Conservation (phyloP, 1,140 invertebrate genomes). For the Bilobella aurantiaca region DNA sequence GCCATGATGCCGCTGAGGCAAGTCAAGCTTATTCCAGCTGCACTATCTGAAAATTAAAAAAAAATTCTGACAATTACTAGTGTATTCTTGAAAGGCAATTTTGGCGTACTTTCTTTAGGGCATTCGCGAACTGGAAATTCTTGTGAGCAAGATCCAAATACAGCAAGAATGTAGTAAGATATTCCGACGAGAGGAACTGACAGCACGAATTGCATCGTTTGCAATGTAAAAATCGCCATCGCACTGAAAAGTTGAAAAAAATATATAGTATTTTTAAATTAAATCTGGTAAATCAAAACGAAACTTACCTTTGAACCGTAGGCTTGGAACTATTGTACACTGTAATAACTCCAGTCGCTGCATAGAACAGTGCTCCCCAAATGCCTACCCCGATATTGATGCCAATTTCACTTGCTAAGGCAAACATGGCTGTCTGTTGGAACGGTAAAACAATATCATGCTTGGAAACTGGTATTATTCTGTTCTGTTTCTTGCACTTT, state of each 20-base stretch:
- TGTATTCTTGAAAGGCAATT: neutral
- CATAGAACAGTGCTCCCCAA: conserved; percentile 30
- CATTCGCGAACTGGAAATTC: conserved; percentile 18
- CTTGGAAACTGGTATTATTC: too few species aligned
- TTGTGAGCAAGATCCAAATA: conserved; percentile 33
- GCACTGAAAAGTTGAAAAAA: conserved; percentile 17
- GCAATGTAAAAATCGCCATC: conserved; percentile 28
- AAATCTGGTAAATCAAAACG: neutral
- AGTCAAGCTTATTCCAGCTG: conserved; percentile 15
- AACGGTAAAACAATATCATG: neutral
- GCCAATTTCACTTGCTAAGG: conserved; percentile 25
- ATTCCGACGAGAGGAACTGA: conserved; percentile 28
- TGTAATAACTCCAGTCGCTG: conserved; percentile 25
- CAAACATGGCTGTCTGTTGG: conserved; percentile 27
- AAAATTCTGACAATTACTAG: neutral
- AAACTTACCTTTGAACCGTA: conserved; percentile 28
- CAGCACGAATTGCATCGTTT: conserved; percentile 30
- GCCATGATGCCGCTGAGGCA: conserved; percentile 29
- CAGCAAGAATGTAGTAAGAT: conserved; percentile 30
- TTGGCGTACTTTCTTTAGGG: conserved; percentile 2
- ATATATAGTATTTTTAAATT: neutral
- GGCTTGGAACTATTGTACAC: conserved; percentile 25
- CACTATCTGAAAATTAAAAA: neutral
- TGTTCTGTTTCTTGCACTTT: too few species aligned
- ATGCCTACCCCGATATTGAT: conserved; percentile 32